Conservation (phyloP, 2,888 invertebrate species). For the Ectropis crepuscularia region DNA sequence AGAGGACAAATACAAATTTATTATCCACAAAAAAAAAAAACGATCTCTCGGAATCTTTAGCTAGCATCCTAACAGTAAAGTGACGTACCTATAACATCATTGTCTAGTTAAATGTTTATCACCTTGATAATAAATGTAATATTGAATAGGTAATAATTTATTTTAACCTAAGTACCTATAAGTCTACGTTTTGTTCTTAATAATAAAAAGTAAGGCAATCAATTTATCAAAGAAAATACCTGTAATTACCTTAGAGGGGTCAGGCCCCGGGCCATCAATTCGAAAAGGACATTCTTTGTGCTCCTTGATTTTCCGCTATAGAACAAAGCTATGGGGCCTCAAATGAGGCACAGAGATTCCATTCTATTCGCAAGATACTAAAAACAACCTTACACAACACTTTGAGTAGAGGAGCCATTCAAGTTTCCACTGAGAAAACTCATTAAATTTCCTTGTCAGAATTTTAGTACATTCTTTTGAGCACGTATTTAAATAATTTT, state of each 20-base stretch:
- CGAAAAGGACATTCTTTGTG: conserved; percentile 62
- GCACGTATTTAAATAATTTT: not conserved
- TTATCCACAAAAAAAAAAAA: too few relatives aligned
- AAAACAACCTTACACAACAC: not conserved
- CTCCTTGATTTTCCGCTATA: conserved; percentile 69
- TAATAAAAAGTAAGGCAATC: conserved; percentile 53
- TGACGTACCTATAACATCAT: too few relatives aligned
- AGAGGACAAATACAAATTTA: too few relatives aligned
- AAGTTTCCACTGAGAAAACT: not conserved
- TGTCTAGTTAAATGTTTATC: too few relatives aligned
- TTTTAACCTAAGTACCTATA: conserved; percentile 9
- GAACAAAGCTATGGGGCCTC: conserved; percentile 63
- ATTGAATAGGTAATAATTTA: not conserved
- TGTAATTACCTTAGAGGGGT: conserved; percentile 67
- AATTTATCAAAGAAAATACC: conserved; percentile 63
- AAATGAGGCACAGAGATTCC: conserved; percentile 61
- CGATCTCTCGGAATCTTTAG: too few relatives aligned
- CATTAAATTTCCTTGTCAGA: not conserved
- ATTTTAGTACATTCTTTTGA: not conserved
- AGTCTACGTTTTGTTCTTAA: conserved; percentile 15
- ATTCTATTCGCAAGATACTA: conserved; percentile 39
- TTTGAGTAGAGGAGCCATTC: not conserved
- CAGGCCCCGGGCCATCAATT: conserved; percentile 62
- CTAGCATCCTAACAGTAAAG: too few relatives aligned
- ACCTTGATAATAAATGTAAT: too few relatives aligned